Conservation (phyloP, 1,140 invertebrate genomes). For the Seison nebaliae region DNA sequence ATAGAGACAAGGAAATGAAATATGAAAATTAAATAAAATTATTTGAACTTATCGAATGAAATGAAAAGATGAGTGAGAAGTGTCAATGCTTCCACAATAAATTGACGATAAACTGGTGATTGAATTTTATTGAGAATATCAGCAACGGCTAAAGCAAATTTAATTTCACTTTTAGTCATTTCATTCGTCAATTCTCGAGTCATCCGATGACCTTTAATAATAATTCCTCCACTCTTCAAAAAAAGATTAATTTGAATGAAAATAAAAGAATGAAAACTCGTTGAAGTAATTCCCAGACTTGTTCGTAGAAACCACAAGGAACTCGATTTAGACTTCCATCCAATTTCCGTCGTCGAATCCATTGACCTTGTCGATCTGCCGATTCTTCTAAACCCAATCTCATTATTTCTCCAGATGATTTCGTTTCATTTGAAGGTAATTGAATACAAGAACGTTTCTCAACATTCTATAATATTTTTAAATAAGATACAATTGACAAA, state of each 20-base stretch:
- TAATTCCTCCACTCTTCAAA: constrained; percentile 57
- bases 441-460: too few relatives aligned
- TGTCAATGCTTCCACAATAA: constrained; percentile 88
- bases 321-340: constrained; percentile 91
- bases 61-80: constrained; percentile 54
- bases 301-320: constrained; percentile 72
- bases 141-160: constrained; percentile 88
- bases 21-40: constrained; percentile 15
- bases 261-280: constrained; percentile 34
- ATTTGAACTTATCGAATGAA: constrained; percentile 16
- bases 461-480: too few relatives aligned
- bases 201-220: constrained; percentile 59
- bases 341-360: constrained; percentile 62
- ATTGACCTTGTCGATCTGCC: constrained; percentile 56
- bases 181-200: constrained; percentile 68
- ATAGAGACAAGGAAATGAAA: constrained; percentile 25
- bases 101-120: constrained; percentile 84
- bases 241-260: constrained; percentile 14
- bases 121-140: constrained; percentile 84
- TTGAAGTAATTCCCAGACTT: constrained; percentile 67
- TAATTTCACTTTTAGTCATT: constrained; percentile 92
- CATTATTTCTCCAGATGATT: too few relatives aligned
- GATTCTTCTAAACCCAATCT: too few relatives aligned
- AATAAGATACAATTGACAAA: too few relatives aligned
- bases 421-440: too few relatives aligned